Evolutionary conservation across 2,113 vertebrate genomes (phyloP), one percentile per base, ranked within the genome.

Genomic region (Dissostichus mawsoni): DNA sequence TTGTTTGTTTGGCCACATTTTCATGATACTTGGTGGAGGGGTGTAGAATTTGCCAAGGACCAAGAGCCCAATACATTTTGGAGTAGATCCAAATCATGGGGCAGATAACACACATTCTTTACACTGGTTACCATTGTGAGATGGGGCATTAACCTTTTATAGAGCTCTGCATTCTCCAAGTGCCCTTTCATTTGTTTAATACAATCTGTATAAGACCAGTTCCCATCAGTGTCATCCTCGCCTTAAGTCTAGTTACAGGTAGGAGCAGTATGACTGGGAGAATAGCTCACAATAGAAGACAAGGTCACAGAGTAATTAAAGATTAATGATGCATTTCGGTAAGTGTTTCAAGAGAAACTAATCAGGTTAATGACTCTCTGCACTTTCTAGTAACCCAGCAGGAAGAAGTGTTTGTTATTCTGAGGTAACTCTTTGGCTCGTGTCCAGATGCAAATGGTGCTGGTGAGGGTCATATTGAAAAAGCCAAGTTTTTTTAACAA

Each of bases 281-380:
- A 81, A 78, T 76, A 56, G 75, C 82, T 57, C 78, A 84, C 89
- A 87, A 91, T 67, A 79, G 80, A 89, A 78, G 78, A 92, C 84
- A 81, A 92, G 93, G 87, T 94, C 92, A 87, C 74, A 7, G 83
- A 75, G 29, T 81, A 91, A 94, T 95, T 86, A 95, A 95, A 94
- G 90, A 91, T 95, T 95, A 91, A 95, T 95, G 94, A 92, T 87
- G 84, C 90, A 94, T 94, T 93, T 89, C 83, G 78, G 83, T 92
- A 90, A 93, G 93, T 91, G 94, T 94, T 94, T 88, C 74, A 78
- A 62, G 89, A 83, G 81, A 84, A 89, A 82, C 85, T 92, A 90
- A 95, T 95, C 92, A 91, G 82, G 87, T 88, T 94, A 93, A 94
- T 94, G 92, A 92, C 93, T 93, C 85, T 74, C 61, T 14, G 94